Conservation (phyloP, 2,888 invertebrate genomes). For the Drosophila birchii region DNA sequence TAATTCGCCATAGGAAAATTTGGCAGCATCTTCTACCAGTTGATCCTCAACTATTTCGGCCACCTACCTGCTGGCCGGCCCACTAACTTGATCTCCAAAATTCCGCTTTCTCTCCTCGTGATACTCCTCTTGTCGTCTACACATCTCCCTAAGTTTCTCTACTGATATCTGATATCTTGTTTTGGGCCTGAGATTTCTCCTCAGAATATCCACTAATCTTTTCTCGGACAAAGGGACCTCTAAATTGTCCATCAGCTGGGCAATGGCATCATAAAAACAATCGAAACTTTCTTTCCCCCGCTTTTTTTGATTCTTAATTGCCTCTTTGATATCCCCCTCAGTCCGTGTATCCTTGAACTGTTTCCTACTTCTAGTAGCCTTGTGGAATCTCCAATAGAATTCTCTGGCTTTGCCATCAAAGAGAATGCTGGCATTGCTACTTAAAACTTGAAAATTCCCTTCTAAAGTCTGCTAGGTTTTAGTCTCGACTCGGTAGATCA, state of each 20-base stretch:
- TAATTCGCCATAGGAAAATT: background rate
- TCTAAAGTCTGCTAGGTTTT: too few relatives aligned
- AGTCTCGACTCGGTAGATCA: background rate
- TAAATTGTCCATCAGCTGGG: too few relatives aligned
- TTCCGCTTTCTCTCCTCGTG: background rate
- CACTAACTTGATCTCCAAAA: too few relatives aligned
- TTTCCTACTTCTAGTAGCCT: background rate
- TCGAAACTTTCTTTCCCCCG: background rate
- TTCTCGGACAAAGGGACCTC: too few relatives aligned
- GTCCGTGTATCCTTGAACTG: background rate
- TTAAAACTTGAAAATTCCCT: background rate
- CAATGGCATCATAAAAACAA: background rate
- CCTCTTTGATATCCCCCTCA: background rate
- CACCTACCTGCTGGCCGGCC: background rate
- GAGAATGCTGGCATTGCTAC: background rate
- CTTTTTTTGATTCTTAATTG: background rate
- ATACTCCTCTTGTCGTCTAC: background rate
- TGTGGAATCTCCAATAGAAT: slow-evolving; percentile 1
- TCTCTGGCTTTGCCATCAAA: background rate
- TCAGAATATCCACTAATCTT: too few relatives aligned
- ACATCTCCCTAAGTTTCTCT: too few relatives aligned
- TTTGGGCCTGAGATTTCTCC: too few relatives aligned
- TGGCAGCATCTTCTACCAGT: background rate
- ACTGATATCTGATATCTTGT: too few relatives aligned
- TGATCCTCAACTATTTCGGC: background rate